phyloP scores from a whole-genome alignment of 92 coral and sea anemone species.

The Zoanthus sansibaricus region DNA sequence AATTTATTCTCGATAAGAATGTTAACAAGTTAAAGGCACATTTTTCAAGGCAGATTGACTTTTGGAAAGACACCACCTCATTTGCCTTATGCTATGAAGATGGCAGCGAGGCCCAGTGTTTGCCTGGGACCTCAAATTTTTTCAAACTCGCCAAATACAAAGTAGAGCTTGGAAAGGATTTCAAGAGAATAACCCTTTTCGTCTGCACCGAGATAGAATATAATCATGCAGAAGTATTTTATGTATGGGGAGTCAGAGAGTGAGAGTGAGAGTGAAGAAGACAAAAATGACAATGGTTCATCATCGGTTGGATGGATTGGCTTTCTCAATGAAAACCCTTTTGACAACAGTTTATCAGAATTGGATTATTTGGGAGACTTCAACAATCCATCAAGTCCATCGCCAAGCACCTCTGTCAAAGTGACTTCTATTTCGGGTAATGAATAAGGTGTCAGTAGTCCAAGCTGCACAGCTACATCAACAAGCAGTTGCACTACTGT shows the following conservation, averaged over 20 bases:
- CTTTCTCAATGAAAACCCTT: conserved; percentile 17
- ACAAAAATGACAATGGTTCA: conserved; percentile 15
- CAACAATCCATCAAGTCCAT: conserved; percentile 22
- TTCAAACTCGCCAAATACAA: conserved; percentile 5
- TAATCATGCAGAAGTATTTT: conserved; percentile 17
- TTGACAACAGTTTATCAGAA: conserved; percentile 27
- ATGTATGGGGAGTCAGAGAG: conserved; percentile 6
- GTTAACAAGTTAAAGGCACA: conserved; percentile 16
- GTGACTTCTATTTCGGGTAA: conserved; percentile 11
- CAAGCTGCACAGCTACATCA: conserved; percentile 15
- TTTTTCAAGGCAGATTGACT: conserved; percentile 22
- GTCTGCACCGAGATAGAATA: conserved; percentile 19
- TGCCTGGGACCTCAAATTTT: conserved; percentile 16
- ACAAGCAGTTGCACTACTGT: conserved; percentile 4
- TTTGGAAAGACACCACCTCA: conserved; percentile 9
- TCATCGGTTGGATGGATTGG: conserved; percentile 7
- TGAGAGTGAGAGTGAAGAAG: conserved; percentile 12
- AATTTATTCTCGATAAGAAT: conserved; percentile 8
- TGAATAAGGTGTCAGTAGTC: background rate
- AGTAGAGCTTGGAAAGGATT: conserved; percentile 22
- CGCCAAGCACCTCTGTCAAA: conserved; percentile 20
- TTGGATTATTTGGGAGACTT: conserved; percentile 22
- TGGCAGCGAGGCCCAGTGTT: conserved; percentile 17
- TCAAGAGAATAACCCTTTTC: conserved; percentile 19
- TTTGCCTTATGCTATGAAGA: conserved; percentile 22